A percentile compares a stretch with the other conserved stretches of the same genome.
Conservation (phyloP, 2,888 invertebrate species). For the Neria commutata region DNA sequence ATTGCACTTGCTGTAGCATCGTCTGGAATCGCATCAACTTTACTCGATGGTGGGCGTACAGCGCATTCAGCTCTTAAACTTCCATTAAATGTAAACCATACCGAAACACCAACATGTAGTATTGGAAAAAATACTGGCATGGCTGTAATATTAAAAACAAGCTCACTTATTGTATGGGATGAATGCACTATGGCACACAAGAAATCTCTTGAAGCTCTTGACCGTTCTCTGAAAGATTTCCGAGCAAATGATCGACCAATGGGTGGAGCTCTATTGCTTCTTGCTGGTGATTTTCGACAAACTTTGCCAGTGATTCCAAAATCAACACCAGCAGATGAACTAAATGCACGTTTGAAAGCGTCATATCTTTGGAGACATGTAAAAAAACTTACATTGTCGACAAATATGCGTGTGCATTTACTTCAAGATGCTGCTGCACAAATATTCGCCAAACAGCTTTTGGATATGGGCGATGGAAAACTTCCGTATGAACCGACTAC, state of each 20-base stretch:
- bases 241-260: constrained; percentile 27
- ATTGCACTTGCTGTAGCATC: constrained; percentile 56
- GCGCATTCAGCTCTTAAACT: constrained; percentile 51
- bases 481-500: constrained; percentile 1
- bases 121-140: no score
- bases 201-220: constrained; percentile 22
- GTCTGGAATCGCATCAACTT: constrained; percentile 57
- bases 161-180: constrained; percentile 36
- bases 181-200: no score
- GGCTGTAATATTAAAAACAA: constrained; percentile 18
- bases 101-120: constrained; percentile 26
- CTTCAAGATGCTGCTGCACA: constrained; percentile 16
- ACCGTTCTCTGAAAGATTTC: constrained; percentile 36
- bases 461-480: no score
- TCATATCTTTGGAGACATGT: constrained; percentile 19
- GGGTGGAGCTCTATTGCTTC: constrained; percentile 33
- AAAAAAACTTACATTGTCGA: constrained; percentile 16
- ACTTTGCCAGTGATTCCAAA: no score
- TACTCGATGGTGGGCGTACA: constrained; percentile 46
- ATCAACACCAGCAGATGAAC: no score
- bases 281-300: constrained; percentile 44
- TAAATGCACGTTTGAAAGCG: constrained; percentile 22
- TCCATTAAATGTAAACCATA: constrained; percentile 35
- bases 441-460: constrained; percentile 15
- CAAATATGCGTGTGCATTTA: constrained; percentile 16